Conservation (phyloP, 1,140 invertebrate genomes). For the Limonius californicus region DNA sequence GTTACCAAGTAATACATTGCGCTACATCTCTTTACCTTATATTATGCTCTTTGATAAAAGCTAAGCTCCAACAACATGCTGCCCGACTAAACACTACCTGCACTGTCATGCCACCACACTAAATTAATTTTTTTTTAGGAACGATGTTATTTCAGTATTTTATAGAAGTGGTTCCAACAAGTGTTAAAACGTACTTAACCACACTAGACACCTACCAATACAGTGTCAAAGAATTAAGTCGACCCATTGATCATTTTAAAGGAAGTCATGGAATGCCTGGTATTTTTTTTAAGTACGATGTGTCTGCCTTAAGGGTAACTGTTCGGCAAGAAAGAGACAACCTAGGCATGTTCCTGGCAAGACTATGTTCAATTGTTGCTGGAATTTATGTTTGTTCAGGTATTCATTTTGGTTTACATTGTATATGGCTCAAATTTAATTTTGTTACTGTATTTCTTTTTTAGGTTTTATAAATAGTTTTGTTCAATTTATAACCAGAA, state of each 20-base stretch:
- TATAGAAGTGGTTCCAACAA: constrained; percentile 91
- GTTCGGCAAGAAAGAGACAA: constrained; percentile 79
- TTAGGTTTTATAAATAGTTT: constrained; percentile 49
- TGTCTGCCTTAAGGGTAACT: constrained; percentile 81
- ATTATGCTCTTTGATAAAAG: too few species aligned
- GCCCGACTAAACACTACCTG: too few species aligned
- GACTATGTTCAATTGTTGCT: constrained; percentile 84
- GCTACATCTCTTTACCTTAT: too few species aligned
- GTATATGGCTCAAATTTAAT: constrained; percentile 18
- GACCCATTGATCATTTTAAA: constrained; percentile 66
- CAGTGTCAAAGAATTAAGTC: constrained; percentile 82
- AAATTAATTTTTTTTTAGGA: constrained; percentile 57
- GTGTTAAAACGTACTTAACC: constrained; percentile 70
- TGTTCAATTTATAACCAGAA: constrained; percentile 42
- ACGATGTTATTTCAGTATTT: constrained; percentile 90
- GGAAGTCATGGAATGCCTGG: constrained; percentile 90
- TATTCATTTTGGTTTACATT: constrained; percentile 40
- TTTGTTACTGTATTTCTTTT: constrained; percentile 33
- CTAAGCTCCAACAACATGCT: too few species aligned
- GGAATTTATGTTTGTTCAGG: constrained; percentile 86
- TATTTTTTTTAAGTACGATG: constrained; percentile 94
- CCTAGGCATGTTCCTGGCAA: constrained; percentile 74
- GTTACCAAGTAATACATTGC: too few species aligned
- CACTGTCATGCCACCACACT: too few species aligned
- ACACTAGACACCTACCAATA: constrained; percentile 85